phyloP scores from a whole-genome alignment of 2,113 vertebrate species.

The Propithecus coquereli region DNA sequence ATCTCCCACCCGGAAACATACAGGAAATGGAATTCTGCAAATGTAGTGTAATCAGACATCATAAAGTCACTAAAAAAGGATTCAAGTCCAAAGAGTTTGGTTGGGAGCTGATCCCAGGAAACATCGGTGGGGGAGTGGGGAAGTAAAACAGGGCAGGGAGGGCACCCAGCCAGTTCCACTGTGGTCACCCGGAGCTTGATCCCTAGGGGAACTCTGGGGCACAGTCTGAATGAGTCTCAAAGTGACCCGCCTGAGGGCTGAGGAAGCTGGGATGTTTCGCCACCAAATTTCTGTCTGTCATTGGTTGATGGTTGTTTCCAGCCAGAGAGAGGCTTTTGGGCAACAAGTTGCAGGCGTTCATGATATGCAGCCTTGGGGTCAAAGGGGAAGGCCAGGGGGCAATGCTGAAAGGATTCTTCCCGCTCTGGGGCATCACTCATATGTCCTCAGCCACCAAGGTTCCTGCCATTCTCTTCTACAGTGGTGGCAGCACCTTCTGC shows the following conservation, averaged over 20 bases:
- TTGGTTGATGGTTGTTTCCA: not conserved
- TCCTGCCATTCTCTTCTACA: not conserved
- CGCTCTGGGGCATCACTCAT: rapidly evolving
- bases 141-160: not conserved
- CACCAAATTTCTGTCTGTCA: not conserved
- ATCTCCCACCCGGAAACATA: rapidly evolving
- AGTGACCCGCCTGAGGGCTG: not conserved
- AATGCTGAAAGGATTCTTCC: not conserved
- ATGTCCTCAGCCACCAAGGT: not conserved
- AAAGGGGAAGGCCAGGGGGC: not conserved
- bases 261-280: not conserved
- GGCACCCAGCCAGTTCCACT: not conserved
- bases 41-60: not conserved
- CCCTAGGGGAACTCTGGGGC: not conserved
- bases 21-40: conserved; percentile 15
- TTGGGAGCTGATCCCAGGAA: not conserved
- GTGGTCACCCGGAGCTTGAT: not conserved
- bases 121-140: rapidly evolving
- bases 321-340: not conserved
- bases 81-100: not conserved
- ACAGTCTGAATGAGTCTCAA: not conserved
- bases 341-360: not conserved
- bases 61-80: not conserved
- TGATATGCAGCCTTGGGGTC: not conserved
- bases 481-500: not conserved